These are phyloP conservation scores for Gallinago media DNA, from an alignment of 2,113 vertebrate species.

Conservation along the genomic window DNA sequence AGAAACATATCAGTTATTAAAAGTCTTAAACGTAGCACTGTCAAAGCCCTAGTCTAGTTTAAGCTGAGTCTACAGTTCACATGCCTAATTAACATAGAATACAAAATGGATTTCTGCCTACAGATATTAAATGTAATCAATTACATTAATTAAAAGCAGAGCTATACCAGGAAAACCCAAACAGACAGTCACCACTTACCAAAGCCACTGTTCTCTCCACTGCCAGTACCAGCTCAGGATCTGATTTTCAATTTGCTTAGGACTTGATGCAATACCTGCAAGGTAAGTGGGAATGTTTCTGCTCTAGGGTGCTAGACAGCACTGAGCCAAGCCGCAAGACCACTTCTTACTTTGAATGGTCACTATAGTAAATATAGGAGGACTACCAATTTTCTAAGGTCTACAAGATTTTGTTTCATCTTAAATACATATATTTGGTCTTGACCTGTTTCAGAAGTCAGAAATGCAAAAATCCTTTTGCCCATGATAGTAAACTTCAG, in stretches of 20 bases:
- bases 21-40: neutral
- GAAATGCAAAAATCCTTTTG: neutral
- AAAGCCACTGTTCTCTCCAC: neutral
- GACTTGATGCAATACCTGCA: neutral
- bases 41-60: neutral
- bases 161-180: neutral
- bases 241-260: neutral
- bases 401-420: neutral
- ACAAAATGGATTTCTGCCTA: neutral
- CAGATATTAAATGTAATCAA: neutral
- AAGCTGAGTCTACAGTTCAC: neutral
- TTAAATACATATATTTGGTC: neutral
- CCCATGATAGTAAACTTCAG: neutral
- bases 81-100: neutral
- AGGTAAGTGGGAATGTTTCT: neutral
- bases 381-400: neutral
- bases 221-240: neutral
- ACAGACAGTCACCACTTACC: neutral
- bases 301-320: neutral
- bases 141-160: neutral
- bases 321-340: neutral
- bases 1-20: neutral
- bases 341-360: neutral
- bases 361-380: neutral
- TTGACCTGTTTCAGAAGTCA: neutral